Conservation (phyloP, 2,797 vertebrate species). For the Sebastes variabilis region DNA sequence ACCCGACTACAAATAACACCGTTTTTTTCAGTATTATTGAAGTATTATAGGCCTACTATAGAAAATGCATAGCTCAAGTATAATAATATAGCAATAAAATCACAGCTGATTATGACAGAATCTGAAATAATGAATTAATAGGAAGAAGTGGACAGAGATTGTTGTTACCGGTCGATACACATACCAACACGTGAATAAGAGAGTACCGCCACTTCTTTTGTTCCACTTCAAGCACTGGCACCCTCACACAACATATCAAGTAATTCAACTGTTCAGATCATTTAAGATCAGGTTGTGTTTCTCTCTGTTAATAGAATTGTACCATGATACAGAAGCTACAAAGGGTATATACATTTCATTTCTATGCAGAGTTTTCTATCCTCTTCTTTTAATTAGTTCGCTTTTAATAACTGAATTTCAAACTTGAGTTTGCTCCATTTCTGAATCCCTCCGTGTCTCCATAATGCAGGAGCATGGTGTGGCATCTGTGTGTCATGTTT, state of each 20-base stretch:
- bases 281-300: background rate
- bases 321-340: background rate
- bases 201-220: no score
- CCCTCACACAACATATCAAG: background rate
- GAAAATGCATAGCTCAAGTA: no score
- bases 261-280: background rate
- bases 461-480: background rate
- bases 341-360: background rate
- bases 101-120: no score
- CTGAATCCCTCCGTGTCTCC: background rate
- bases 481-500: background rate
- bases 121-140: no score
- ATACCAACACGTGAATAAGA: no score
- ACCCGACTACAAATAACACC: no score
- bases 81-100: no score
- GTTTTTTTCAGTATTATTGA: no score
- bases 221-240: no score
- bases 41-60: no score
- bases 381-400: background rate
- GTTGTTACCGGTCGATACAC: no score
- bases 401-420: background rate
- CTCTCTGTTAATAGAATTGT: background rate
- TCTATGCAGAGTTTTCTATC: background rate
- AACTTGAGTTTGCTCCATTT: background rate
- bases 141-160: no score